Evolutionary conservation across 2,888 invertebrate genomes (phyloP).

Genomic region (Zhengitettix transpicula): DNA sequence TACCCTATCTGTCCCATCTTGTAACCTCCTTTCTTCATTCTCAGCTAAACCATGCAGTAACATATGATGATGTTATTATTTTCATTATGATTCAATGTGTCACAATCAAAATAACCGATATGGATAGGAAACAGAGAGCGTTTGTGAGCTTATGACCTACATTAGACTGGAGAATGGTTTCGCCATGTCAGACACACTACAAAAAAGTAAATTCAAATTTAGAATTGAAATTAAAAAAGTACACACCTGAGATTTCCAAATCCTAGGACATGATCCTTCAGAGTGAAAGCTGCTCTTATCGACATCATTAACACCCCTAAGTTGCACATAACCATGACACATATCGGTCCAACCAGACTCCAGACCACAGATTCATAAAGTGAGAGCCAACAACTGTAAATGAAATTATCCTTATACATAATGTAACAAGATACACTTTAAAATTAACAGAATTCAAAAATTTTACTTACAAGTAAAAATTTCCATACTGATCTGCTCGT

Average conservation of each 20-base stretch:
- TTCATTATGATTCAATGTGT: no score
- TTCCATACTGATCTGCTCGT: constrained; percentile 87
- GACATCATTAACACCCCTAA: constrained; percentile 68
- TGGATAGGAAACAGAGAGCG: no score
- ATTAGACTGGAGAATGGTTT: no score
- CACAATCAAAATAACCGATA: no score
- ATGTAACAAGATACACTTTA: not conserved
- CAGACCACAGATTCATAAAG: constrained; percentile 87
- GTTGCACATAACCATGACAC: constrained; percentile 58
- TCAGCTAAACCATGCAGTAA: no score
- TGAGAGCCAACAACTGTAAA: constrained; percentile 80
- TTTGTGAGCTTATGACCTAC: no score
- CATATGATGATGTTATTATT: no score
- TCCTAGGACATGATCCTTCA: constrained; percentile 78
- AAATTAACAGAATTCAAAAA: not conserved
- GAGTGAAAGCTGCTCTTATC: constrained; percentile 76
- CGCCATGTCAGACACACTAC: no score
- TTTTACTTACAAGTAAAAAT: constrained; percentile 70
- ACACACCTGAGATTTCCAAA: constrained; percentile 58
- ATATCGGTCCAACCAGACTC: constrained; percentile 87
- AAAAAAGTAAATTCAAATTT: no score
- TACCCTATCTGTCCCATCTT: no score
- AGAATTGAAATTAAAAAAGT: not conserved
- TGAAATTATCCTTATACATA: not conserved
- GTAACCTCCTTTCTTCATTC: no score